A percentile compares a stretch with the other conserved stretches of the same genome.
Evolutionary conservation across 2,797 vertebrate species (phyloP).

Genomic region (Mergus octosetaceus): DNA sequence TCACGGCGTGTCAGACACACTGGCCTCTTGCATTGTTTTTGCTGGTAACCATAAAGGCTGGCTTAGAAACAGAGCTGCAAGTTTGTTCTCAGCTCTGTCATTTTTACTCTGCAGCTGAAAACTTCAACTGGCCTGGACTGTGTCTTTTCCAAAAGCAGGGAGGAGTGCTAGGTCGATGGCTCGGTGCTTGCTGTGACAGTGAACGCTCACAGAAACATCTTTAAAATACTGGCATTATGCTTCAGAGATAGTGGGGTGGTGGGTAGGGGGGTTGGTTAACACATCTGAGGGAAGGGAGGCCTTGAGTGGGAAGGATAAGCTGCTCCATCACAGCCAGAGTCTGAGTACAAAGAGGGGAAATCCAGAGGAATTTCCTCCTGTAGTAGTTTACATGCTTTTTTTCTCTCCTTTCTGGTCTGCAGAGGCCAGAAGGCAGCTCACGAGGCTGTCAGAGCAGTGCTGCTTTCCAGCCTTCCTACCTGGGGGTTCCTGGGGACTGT

Average conservation of each 20-base stretch:
- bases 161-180: no score
- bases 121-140: background rate
- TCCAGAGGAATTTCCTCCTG: background rate
- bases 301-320: background rate
- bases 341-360: background rate
- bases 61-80: background rate
- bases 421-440: background rate
- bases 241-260: background rate
- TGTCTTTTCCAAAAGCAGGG: background rate
- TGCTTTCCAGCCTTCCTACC: background rate
- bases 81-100: background rate
- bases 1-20: rapidly evolving
- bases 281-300: background rate
- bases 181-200: background rate
- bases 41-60: background rate
- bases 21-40: background rate
- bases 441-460: no score
- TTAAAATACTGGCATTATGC: background rate
- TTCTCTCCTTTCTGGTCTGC: background rate
- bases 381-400: background rate
- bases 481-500: background rate
- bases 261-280: background rate
- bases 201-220: background rate
- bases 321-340: background rate
- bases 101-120: rapidly evolving